Conservation (phyloP, 2,113 vertebrate species). For the Hypomesus transpacificus region DNA sequence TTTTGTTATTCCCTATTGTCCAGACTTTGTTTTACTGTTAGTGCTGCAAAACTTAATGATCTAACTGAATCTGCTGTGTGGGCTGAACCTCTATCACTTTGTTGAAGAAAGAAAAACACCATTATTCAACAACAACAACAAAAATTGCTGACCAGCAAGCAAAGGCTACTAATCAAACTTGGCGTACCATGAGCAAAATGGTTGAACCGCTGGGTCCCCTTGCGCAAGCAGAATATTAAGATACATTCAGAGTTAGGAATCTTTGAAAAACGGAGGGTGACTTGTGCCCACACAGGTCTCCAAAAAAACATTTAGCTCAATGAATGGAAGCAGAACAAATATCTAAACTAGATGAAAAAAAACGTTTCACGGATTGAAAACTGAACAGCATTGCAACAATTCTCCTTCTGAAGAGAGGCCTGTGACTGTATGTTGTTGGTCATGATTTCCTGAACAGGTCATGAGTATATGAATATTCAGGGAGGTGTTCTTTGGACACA, state of each 20-base stretch:
- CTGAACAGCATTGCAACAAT: slow-evolving; percentile 58
- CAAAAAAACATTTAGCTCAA: slow-evolving; percentile 35
- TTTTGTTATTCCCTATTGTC: no score
- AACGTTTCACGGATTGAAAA: slow-evolving; percentile 40
- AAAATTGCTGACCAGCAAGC: slow-evolving; percentile 17
- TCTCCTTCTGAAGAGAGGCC: no score
- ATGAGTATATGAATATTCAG: slow-evolving; percentile 71
- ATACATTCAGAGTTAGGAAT: slow-evolving; percentile 48
- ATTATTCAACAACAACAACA: slow-evolving; percentile 1
- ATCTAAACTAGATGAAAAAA: no score
- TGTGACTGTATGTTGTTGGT: slow-evolving; percentile 37
- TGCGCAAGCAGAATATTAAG: slow-evolving; percentile 51
- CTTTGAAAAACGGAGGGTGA: slow-evolving; percentile 47
- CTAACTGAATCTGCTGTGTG: background rate
- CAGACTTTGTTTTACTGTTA: no score
- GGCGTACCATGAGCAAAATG: slow-evolving; percentile 32
- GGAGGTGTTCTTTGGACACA: slow-evolving; percentile 60
- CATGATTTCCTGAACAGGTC: slow-evolving; percentile 66
- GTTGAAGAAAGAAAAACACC: slow-evolving; percentile 9
- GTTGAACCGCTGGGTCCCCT: background rate
- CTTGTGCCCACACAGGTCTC: slow-evolving; percentile 22
- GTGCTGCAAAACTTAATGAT: no score
- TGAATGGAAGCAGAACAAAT: slow-evolving; percentile 10
- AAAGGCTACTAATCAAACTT: slow-evolving; percentile 39
- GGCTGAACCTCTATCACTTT: background rate